A percentile compares a stretch with the other conserved stretches of the same genome.
Conservation (phyloP, 2,888 invertebrate genomes). For the Apamea monoglypha region DNA sequence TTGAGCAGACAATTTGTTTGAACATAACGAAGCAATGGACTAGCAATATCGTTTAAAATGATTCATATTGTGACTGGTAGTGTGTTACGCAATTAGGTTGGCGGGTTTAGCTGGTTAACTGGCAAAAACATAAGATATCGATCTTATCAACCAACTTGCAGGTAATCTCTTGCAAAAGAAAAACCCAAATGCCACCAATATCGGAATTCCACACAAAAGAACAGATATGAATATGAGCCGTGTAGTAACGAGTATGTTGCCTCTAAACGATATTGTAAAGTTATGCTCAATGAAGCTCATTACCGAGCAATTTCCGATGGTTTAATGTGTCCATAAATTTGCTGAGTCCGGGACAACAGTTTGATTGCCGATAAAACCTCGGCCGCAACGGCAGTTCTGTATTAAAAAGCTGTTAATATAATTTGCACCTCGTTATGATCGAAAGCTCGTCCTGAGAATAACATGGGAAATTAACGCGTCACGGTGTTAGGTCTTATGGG, state of each 20-base stretch:
- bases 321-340: constrained; percentile 81
- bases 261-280: constrained; percentile 67
- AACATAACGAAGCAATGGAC: neutral
- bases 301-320: constrained; percentile 73
- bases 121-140: neutral
- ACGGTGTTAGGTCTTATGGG: neutral
- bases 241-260: constrained; percentile 52
- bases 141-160: neutral
- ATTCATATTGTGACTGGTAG: neutral
- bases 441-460: constrained; percentile 53
- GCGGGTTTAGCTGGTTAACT: neutral
- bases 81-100: neutral
- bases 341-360: constrained; percentile 74
- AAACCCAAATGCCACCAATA: neutral
- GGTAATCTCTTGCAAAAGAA: neutral
- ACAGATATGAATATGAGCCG: constrained; percentile 15
- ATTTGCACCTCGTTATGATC: constrained; percentile 81
- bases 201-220: constrained; percentile 27
- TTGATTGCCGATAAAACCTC: constrained; percentile 83
- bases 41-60: neutral
- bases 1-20: neutral
- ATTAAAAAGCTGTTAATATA: constrained; percentile 82
- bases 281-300: constrained; percentile 71
- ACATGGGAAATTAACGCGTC: constrained; percentile 63
- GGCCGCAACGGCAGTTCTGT: constrained; percentile 74